A percentile compares a stretch with the other conserved stretches of the same genome.
Evolutionary conservation across 1,140 invertebrate genomes (phyloP).

Genomic region (Acromyrmex heyeri): DNA sequence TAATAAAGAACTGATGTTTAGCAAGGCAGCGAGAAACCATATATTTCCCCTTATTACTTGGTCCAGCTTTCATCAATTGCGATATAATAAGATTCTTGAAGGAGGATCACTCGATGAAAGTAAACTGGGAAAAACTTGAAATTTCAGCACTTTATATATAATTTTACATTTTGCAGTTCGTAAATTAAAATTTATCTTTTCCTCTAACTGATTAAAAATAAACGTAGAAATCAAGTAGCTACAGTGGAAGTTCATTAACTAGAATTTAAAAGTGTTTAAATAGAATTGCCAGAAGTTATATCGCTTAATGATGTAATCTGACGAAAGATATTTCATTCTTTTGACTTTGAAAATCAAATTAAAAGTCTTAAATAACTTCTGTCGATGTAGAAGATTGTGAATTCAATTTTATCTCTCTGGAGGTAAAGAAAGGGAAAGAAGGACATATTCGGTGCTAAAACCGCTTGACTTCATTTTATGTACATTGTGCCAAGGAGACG

Average conservation of each 20-base stretch:
- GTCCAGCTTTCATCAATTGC: constrained; percentile 5
- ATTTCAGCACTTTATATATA: not conserved
- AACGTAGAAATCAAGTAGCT: not conserved
- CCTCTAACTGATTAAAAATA: not conserved
- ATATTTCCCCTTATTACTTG: constrained; percentile 27
- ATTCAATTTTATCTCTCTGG: constrained; percentile 25
- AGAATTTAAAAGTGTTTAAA: not conserved
- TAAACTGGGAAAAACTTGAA: constrained; percentile 24
- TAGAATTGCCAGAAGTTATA: not conserved
- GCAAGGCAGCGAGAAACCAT: constrained; percentile 1
- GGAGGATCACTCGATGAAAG: constrained; percentile 21
- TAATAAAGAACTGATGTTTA: constrained; percentile 62
- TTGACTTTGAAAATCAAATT: constrained; percentile 5
- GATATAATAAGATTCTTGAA: constrained; percentile 17
- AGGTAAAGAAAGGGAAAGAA: constrained; percentile 17
- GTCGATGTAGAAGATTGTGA: constrained; percentile 10
- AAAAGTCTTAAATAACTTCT: constrained; percentile 28
- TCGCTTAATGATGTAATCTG: not conserved
- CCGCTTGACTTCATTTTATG: constrained; percentile 61
- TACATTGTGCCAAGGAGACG: constrained; percentile 24
- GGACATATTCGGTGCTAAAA: constrained; percentile 60
- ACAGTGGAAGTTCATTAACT: not conserved
- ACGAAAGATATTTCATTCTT: not conserved
- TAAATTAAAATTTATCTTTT: constrained; percentile 16
- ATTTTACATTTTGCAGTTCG: not conserved